These are phyloP conservation scores for Drosophila neonasuta DNA, from an alignment of 2,888 invertebrate species.

Conservation along the genomic window DNA sequence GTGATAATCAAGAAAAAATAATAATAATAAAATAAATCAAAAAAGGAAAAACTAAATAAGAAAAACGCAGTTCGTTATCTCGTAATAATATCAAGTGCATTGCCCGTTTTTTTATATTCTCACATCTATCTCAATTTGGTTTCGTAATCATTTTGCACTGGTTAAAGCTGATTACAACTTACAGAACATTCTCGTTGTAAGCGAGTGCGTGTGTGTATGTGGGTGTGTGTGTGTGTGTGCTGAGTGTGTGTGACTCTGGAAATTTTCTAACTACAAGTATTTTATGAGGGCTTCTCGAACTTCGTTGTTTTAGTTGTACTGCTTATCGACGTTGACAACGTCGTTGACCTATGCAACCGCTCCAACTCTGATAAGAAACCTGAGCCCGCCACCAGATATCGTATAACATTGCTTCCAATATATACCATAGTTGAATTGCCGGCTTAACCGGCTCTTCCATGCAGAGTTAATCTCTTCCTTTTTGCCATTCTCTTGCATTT, in stretches of 20 bases:
- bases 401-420: constrained; percentile 21
- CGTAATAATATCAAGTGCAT: constrained; percentile 47
- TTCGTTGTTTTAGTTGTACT: constrained; percentile 15
- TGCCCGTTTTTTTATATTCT: constrained; percentile 16
- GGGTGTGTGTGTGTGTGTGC: constrained; percentile 22
- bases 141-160: constrained; percentile 51
- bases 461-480: background rate
- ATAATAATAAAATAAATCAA: constrained; percentile 27
- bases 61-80: constrained; percentile 29
- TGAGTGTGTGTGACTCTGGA: constrained; percentile 27
- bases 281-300: constrained; percentile 37
- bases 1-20: constrained; percentile 24
- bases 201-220: constrained; percentile 1
- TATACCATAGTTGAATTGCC: constrained; percentile 31
- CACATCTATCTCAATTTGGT: constrained; percentile 28
- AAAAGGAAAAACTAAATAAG: background rate
- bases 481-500: background rate
- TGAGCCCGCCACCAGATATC: constrained; percentile 36
- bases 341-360: constrained; percentile 61
- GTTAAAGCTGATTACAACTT: constrained; percentile 24
- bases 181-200: constrained; percentile 27
- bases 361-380: constrained; percentile 50
- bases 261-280: constrained; percentile 19
- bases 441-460: constrained; percentile 42
- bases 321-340: constrained; percentile 22